Base-by-base conservation (phyloP, 2,888 invertebrate species). In the Napeogenes sylphis region DNA sequence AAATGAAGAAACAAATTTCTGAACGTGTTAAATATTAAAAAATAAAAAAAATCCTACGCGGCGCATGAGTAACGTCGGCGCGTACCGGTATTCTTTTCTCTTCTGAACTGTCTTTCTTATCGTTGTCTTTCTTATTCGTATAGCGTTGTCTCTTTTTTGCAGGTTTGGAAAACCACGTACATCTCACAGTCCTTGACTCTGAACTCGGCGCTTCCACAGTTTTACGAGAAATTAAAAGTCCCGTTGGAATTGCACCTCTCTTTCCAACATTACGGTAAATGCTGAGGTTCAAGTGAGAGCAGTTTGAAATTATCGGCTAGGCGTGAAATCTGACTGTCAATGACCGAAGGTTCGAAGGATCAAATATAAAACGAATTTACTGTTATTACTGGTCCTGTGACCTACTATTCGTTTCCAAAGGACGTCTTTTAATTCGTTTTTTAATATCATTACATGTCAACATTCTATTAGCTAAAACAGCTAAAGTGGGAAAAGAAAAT, bases 271-370 rank as follows among this genome's bases (percentile, higher is more conserved):
- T 64, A 58, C 38, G 45, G 33, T 55, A 35, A 62, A 68, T 58
- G 55, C 55, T 45, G 58, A 59, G 35, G 79, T 70, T 62, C 42
- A 80, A 85, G 55, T 62, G 82, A 78, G 83, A 80, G 47, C 62
- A 70, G 21, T 66, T 65, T 79, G 75, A 70, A 77, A 82, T 82
- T 82, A 83, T 75, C 77, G 75, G 76, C 73, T 79, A 73, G 73
- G 80, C 80, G 82, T 81, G 75, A 83, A 80, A 78, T 79, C 77
- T 76, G 78, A 70, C 86, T 83, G 88, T 88, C 88, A 89, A 82
- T 87, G 89, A 90, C 89, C 90, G 83, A 76, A 79, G 80, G 78
- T 77, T 76, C 65, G 73, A 79, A 85, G 86, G 86, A 86, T 82
- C 77, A 83, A 84, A 84, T 81, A 79, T 82, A 81, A 78, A 78